Base-by-base conservation (phyloP, 2,888 invertebrate species). In the Chamaedrilus cognettii region DNA sequence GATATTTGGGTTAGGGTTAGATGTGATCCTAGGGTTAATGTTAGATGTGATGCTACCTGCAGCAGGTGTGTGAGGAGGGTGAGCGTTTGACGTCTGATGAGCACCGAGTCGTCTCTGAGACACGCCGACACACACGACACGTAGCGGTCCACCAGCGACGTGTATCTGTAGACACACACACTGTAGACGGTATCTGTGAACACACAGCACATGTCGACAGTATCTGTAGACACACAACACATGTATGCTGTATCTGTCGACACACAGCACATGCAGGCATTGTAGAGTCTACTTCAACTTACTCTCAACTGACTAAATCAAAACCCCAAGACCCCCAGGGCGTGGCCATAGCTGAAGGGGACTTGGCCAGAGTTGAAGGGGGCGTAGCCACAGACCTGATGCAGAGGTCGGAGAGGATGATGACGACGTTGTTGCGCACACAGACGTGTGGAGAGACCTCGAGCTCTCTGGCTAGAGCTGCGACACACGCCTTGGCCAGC, bases 61-160 rank as follows among this genome's bases (percentile, higher is more conserved):
- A 91, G 84, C 26, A 92, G 86, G 28, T 88, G 86, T 1, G 90
- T 90, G 68, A 92, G 85, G 32, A 89, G 85, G 26, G 88, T 87
- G 50, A 90, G 85, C 15, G 90, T 89, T 64, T 88, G 87, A 68
- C 88, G 87, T n/a, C 91, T 86, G 60, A 92, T 87, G 56, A 85
- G 78, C 0, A 86, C 79, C 71, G 87, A 86, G 0, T 85, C 78
- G 66, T 87, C 86, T 70, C 87, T 87, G 79, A 92, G 85, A 78
- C 90, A 89, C n/a, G 87, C 83, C 74, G 89, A 88, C 81, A 91
- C 87, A 50, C 87, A 85, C 11, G 86, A 85, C 73, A 91, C 82
- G 76, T 88, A 87, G 23, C 88, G 87, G 80, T 91, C 90, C 62
- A 90, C 89, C 59, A 90, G 85, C 31, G 88, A 87, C 3, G 90